Evolutionary conservation across 2,797 vertebrate species (phyloP).

Genomic region (Poecilia gillii): DNA sequence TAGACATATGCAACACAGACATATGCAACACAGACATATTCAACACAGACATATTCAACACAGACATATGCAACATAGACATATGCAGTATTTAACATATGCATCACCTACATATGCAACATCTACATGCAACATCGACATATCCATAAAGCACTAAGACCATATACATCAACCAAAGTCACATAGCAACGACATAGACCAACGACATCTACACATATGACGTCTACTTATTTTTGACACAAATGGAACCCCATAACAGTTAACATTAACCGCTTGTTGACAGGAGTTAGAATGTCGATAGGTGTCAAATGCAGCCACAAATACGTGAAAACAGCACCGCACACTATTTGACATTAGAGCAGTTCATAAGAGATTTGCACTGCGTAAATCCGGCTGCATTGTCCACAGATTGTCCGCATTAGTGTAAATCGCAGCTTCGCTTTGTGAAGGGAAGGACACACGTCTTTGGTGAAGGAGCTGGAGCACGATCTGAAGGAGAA

Average conservation of each 20-base stretch:
- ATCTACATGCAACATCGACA: too few species aligned
- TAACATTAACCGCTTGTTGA: neutral
- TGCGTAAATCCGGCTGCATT: neutral
- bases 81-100: too few species aligned
- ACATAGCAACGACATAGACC: too few species aligned
- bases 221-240: too few species aligned
- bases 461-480: constrained; percentile 87
- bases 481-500: constrained; percentile 79
- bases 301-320: neutral
- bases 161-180: too few species aligned
- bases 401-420: neutral
- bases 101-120: too few species aligned
- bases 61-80: too few species aligned
- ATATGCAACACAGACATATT: too few species aligned
- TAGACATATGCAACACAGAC: too few species aligned
- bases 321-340: neutral
- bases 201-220: too few species aligned
- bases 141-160: too few species aligned
- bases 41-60: too few species aligned
- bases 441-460: constrained; percentile 87
- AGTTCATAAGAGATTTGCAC: neutral
- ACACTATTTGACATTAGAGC: neutral
- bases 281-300: neutral
- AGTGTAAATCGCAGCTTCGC: constrained; percentile 5
- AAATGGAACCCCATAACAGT: neutral